Conservation (phyloP, 1,140 invertebrate genomes). For the Vanessa atalanta region DNA sequence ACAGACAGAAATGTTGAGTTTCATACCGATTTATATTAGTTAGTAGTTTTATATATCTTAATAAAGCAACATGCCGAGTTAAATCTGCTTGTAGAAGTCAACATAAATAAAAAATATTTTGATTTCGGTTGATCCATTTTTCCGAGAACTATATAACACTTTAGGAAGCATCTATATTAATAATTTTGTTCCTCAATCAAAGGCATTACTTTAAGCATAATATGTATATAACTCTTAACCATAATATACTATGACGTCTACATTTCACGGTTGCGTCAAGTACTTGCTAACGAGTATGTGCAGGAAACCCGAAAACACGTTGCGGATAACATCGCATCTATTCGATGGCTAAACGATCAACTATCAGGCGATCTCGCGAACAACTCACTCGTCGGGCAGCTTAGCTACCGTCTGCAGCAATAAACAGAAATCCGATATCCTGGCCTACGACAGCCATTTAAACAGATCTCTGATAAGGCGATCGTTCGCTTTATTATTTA, state of each 20-base stretch:
- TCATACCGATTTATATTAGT: too few relatives aligned
- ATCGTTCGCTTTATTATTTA: slow-evolving; percentile 68
- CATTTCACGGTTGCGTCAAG: neutral
- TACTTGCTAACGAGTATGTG: neutral
- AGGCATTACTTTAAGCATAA: neutral
- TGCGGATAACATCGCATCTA: slow-evolving; percentile 14
- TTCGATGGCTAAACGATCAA: slow-evolving; percentile 34
- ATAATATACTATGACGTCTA: neutral
- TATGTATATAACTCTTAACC: neutral
- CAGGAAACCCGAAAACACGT: slow-evolving; percentile 9
- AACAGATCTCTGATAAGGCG: slow-evolving; percentile 60
- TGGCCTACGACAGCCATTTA: slow-evolving; percentile 57
- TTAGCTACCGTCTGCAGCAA: slow-evolving; percentile 58
- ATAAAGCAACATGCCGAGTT: too few relatives aligned
- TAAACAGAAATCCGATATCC: slow-evolving; percentile 76
- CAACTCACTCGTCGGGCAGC: slow-evolving; percentile 60
- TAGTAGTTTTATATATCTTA: too few relatives aligned
- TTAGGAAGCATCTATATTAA: too few relatives aligned
- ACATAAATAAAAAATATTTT: too few relatives aligned
- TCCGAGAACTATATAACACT: too few relatives aligned
- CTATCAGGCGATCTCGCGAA: slow-evolving; percentile 56
- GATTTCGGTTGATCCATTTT: too few relatives aligned
- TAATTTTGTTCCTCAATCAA: too few relatives aligned
- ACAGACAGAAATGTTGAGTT: too few relatives aligned
- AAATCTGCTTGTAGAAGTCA: too few relatives aligned